Evolutionary conservation across 2,888 invertebrate genomes (phyloP).

Genomic region (Drosophila merina): DNA sequence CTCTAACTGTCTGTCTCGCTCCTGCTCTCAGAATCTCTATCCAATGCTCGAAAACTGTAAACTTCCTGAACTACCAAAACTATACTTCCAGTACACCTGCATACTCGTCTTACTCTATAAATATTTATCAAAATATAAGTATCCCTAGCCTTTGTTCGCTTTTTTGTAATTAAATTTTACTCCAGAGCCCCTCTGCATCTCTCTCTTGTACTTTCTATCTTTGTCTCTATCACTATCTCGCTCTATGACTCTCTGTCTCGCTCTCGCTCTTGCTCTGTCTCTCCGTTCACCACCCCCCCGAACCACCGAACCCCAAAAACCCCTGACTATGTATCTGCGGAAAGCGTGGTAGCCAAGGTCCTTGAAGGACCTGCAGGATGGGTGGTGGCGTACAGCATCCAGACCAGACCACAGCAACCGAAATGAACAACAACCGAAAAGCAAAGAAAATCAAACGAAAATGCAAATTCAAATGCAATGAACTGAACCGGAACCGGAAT

Average conservation of each 20-base stretch:
- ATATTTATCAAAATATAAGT: constrained; percentile 12
- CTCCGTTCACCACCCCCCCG: constrained; percentile 8
- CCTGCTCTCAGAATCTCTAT: constrained; percentile 13
- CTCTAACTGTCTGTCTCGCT: constrained; percentile 13
- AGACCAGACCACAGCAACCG: constrained; percentile 36
- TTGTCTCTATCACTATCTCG: constrained; percentile 12
- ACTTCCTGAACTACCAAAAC: constrained; percentile 25
- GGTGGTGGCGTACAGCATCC: constrained; percentile 37
- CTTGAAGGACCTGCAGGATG: constrained; percentile 35
- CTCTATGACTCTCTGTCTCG: constrained; percentile 14
- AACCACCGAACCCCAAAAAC: constrained; percentile 2
- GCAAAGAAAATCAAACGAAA: constrained; percentile 26
- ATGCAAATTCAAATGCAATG: constrained; percentile 44
- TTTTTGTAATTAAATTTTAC: constrained; percentile 40
- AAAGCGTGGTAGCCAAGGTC: constrained; percentile 41
- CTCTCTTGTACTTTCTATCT: constrained; percentile 17
- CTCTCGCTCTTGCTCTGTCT: constrained; percentile 20
- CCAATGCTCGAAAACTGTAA: constrained; percentile 38
- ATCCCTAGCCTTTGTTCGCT: constrained; percentile 25
- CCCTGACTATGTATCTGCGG: constrained; percentile 33
- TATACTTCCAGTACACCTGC: constrained; percentile 35
- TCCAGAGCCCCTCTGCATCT: constrained; percentile 37
- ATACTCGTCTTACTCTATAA: constrained; percentile 21
- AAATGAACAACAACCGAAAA: constrained; percentile 37
- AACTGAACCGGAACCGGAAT: constrained; percentile 34